A percentile compares a stretch with the other conserved stretches of the same genome.
Conservation (phyloP, 2,113 vertebrate species). For the Nothoprocta pentlandii region DNA sequence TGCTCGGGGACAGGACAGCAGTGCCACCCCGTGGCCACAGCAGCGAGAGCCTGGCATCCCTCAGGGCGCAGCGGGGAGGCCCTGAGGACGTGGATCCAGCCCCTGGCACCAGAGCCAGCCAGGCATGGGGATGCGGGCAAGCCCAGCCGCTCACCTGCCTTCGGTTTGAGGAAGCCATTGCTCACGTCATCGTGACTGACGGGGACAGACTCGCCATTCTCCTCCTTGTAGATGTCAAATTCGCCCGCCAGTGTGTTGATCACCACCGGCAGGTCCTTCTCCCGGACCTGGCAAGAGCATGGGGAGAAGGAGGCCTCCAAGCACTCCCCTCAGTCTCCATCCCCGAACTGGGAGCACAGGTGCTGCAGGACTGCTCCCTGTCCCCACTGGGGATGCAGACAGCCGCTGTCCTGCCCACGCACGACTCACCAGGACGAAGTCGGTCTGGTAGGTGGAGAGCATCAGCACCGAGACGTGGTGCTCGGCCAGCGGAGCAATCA, state of each 20-base stretch:
- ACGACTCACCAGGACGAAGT: constrained; percentile 88
- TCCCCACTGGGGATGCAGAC: background rate
- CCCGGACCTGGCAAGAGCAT: constrained; percentile 84
- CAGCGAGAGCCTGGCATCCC: background rate
- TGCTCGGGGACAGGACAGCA: background rate
- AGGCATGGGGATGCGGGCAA: too few species aligned
- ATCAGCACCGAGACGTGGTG: constrained; percentile 97
- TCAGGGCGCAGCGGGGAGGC: rapidly evolving
- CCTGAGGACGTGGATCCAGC: background rate
- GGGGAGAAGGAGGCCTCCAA: background rate
- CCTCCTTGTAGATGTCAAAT: constrained; percentile 93
- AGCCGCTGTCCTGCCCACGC: rapidly evolving
- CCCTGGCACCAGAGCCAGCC: background rate
- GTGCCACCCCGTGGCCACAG: constrained; percentile 54
- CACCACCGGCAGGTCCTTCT: constrained; percentile 92
- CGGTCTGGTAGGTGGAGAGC: constrained; percentile 95
- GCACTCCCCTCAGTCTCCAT: too few species aligned
- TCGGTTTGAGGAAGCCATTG: constrained; percentile 84
- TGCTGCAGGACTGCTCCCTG: too few species aligned
- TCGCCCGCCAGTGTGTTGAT: constrained; percentile 90
- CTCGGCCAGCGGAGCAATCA: constrained; percentile 92
- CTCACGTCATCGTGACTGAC: constrained; percentile 79
- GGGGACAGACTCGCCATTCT: constrained; percentile 85
- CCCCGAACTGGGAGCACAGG: background rate
- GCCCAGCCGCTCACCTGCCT: constrained; percentile 53